These are phyloP conservation scores for Chaitophorus viminalis DNA, from an alignment of 2,888 invertebrate genomes.

Conservation along the genomic window DNA sequence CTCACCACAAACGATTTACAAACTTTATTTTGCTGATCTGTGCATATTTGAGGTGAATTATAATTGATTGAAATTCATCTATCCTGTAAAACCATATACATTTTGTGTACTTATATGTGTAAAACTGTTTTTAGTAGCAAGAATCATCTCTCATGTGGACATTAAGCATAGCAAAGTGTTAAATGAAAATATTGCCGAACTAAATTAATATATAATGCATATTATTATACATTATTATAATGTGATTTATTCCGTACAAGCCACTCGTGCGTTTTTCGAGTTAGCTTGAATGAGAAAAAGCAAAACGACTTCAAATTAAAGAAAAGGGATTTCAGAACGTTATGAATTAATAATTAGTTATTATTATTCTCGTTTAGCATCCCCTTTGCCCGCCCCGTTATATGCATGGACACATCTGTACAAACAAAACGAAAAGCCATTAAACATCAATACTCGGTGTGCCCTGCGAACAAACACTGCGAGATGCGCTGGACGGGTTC, in stretches of 20 bases:
- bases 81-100: too few relatives aligned
- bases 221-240: too few relatives aligned
- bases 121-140: too few relatives aligned
- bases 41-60: neutral
- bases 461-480: constrained; percentile 13
- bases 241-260: too few relatives aligned
- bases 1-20: too few relatives aligned
- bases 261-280: neutral
- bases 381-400: neutral
- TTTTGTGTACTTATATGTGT: too few relatives aligned
- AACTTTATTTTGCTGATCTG: too few relatives aligned
- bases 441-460: constrained; percentile 40
- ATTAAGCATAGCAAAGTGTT: too few relatives aligned
- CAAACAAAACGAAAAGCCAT: constrained; percentile 51
- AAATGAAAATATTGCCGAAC: too few relatives aligned
- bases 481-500: neutral
- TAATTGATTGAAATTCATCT: neutral
- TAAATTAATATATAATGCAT: too few relatives aligned
- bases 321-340: neutral
- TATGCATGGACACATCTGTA: constrained; percentile 7
- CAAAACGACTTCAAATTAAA: neutral
- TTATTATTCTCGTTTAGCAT: constrained; percentile 9
- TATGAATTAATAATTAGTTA: constrained; percentile 42
- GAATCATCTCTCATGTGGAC: too few relatives aligned
- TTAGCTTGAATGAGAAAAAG: neutral